Evolutionary conservation across 2,797 vertebrate genomes (phyloP).

Genomic region (Macropodus opercularis): DNA sequence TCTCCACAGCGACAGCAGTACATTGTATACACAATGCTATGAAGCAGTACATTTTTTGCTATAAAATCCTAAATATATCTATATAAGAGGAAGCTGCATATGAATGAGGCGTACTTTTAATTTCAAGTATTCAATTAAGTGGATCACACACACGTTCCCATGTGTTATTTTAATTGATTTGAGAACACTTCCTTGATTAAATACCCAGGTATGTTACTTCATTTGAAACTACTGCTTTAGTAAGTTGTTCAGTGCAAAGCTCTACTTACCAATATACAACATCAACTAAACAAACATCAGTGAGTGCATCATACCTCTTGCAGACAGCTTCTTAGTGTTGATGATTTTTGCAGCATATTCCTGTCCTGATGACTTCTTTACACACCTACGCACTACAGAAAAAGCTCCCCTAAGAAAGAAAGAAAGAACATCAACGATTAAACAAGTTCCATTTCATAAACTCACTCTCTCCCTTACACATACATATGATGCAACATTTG

Average conservation of each 20-base stretch:
- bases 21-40: neutral
- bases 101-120: slow-evolving; percentile 16
- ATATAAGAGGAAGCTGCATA: neutral
- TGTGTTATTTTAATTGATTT: slow-evolving; percentile 1
- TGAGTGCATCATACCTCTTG: slow-evolving; percentile 87
- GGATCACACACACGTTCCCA: neutral
- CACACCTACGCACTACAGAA: slow-evolving; percentile 99
- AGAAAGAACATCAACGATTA: slow-evolving; percentile 57
- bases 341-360: slow-evolving; percentile 99
- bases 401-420: slow-evolving; percentile 97
- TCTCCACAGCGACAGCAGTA: slow-evolving; percentile 12
- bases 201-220: neutral
- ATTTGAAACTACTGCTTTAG: neutral
- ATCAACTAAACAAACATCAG: slow-evolving; percentile 10
- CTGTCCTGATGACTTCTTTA: slow-evolving; percentile 97
- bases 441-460: slow-evolving; percentile 67
- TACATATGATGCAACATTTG: slow-evolving; percentile 50
- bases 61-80: slow-evolving; percentile 1
- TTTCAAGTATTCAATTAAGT: slow-evolving; percentile 3
- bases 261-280: neutral
- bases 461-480: slow-evolving; percentile 1
- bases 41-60: neutral
- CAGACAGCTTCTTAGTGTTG: slow-evolving; percentile 99
- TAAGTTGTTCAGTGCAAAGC: neutral
- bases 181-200: neutral